Conservation (phyloP, 2,113 vertebrate species). For the Noturus placidus region DNA sequence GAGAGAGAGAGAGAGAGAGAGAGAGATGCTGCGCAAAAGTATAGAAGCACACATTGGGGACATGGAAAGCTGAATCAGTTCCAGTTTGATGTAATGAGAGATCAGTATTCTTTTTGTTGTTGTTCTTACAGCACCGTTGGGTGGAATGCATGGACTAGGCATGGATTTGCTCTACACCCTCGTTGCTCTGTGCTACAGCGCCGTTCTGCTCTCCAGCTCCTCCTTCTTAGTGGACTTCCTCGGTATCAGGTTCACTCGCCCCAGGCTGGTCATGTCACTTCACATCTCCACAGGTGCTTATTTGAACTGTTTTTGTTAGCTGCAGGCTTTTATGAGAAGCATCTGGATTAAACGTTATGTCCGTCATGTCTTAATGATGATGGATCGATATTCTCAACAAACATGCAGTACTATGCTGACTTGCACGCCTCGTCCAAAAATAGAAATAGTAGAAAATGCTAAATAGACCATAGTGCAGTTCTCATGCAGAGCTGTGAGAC, state of each 20-base stretch:
- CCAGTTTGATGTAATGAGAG: background rate
- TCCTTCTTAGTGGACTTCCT: slow-evolving; percentile 63
- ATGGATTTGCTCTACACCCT: slow-evolving; percentile 47
- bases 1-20: too few species aligned
- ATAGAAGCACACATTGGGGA: too few species aligned
- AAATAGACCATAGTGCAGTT: background rate
- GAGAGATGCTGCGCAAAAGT: too few species aligned
- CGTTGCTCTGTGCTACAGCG: slow-evolving; percentile 49
- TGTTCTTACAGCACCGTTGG: slow-evolving; percentile 51
- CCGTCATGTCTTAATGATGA: background rate
- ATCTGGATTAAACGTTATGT: background rate
- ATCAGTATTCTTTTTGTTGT: background rate
- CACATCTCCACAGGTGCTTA: slow-evolving; percentile 57
- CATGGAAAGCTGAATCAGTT: background rate
- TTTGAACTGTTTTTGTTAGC: background rate
- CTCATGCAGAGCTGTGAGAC: background rate
- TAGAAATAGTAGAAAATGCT: background rate
- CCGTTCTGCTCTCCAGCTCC: slow-evolving; percentile 51
- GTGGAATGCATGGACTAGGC: slow-evolving; percentile 46
- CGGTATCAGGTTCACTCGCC: slow-evolving; percentile 23
- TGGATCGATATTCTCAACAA: background rate
- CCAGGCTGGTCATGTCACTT: slow-evolving; percentile 12
- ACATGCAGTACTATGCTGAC: background rate
- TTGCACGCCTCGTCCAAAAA: background rate
- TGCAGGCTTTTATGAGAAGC: background rate